Conservation (phyloP, 64 coral and sea anemone species). For the Montipora sp. region DNA sequence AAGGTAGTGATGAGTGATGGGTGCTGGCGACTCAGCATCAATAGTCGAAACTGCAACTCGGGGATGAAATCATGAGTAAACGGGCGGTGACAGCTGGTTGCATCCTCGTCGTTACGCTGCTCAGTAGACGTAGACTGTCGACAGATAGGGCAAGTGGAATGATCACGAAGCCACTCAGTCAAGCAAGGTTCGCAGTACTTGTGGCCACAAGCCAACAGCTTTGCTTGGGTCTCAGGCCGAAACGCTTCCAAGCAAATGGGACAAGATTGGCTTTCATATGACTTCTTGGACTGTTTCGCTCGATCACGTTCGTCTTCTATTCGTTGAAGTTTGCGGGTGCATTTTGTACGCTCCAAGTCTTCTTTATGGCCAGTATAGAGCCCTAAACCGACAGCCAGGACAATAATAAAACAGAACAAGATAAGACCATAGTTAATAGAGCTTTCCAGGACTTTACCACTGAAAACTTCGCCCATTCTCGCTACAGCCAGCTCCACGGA, state of each 20-base stretch:
- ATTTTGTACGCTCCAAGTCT: conserved; percentile 42
- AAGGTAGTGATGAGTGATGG: conserved; percentile 63
- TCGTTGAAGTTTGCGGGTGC: conserved; percentile 69
- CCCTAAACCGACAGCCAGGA: conserved; percentile 7
- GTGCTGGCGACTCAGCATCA: conserved; percentile 64
- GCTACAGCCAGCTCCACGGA: conserved; percentile 60
- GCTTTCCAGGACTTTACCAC: conserved; percentile 59
- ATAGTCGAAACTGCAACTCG: conserved; percentile 78
- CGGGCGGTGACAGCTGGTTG: neutral
- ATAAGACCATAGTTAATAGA: neutral
- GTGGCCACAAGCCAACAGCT: conserved; percentile 81
- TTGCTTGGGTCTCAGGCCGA: conserved; percentile 33
- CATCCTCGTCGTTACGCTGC: neutral
- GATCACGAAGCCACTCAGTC: conserved; percentile 71
- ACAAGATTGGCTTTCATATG: conserved; percentile 73
- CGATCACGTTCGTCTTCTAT: conserved; percentile 81
- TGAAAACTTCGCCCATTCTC: conserved; percentile 82
- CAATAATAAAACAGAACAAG: conserved; percentile 15
- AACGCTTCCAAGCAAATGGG: conserved; percentile 94
- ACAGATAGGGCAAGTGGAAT: conserved; percentile 90
- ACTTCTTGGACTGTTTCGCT: conserved; percentile 52
- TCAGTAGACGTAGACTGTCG: conserved; percentile 46
- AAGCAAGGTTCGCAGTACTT: conserved; percentile 96
- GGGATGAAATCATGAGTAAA: conserved; percentile 59
- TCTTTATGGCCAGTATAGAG: conserved; percentile 25